These are phyloP conservation scores for Trachelus troglodyta DNA, from an alignment of 2,888 invertebrate species.

Conservation along the genomic window DNA sequence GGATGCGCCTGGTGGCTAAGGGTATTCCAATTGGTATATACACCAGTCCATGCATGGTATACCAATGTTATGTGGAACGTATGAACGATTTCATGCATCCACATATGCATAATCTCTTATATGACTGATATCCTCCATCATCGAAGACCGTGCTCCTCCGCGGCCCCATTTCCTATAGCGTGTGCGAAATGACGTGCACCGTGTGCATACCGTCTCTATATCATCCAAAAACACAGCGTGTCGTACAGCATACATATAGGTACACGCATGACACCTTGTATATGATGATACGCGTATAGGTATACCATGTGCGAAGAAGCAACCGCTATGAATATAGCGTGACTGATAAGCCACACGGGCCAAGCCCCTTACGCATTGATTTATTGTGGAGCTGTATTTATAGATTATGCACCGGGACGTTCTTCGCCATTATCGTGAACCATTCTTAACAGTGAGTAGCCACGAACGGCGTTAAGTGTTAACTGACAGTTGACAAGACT, in stretches of 20 bases:
- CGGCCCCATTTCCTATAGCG: background rate
- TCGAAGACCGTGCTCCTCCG: background rate
- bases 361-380: background rate
- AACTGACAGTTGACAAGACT: background rate
- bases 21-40: constrained; percentile 3
- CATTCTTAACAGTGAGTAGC: constrained; percentile 1
- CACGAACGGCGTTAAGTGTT: constrained; percentile 2
- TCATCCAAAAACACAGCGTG: background rate
- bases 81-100: background rate
- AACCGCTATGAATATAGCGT: constrained; percentile 24
- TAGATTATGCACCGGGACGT: constrained; percentile 28
- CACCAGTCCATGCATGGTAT: constrained; percentile 12
- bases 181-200: background rate
- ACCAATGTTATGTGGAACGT: background rate
- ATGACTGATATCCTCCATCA: background rate
- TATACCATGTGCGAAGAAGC: background rate
- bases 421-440: constrained; percentile 30
- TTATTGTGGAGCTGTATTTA: constrained; percentile 19
- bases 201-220: background rate
- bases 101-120: background rate
- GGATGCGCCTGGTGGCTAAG: constrained; percentile 20
- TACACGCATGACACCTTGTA: background rate
- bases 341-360: constrained; percentile 43
- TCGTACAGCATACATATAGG: background rate
- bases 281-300: background rate